Conservation (phyloP, 2,113 vertebrate genomes). For the Gavialis gangeticus region DNA sequence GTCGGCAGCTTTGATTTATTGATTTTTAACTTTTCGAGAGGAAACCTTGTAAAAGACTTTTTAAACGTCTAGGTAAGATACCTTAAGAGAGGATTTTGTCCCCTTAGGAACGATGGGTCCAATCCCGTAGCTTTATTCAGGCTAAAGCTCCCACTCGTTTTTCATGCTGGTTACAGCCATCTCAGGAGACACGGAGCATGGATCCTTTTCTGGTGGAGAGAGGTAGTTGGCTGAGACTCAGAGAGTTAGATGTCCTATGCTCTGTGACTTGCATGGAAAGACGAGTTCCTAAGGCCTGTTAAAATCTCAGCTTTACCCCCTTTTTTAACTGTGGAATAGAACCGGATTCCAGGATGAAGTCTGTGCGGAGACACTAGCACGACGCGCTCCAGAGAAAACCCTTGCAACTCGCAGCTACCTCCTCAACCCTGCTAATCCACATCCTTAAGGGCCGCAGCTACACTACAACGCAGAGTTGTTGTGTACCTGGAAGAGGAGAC, state of each 20-base stretch:
- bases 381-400: background rate
- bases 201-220: background rate
- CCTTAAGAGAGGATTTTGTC: slow-evolving; percentile 32
- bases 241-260: background rate
- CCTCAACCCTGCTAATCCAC: background rate
- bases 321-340: background rate
- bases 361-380: background rate
- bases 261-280: background rate
- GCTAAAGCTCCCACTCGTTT: background rate
- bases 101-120: background rate
- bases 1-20: background rate
- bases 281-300: background rate
- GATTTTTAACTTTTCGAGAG: too few relatives aligned
- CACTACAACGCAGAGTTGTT: fast-evolving
- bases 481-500: background rate
- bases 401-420: background rate
- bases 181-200: background rate
- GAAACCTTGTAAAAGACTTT: too few relatives aligned
- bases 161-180: background rate
- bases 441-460: background rate
- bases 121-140: background rate
- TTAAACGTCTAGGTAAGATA: background rate
- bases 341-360: background rate
- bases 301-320: background rate
- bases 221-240: background rate